A percentile compares a stretch with the other conserved stretches of the same genome.
These are phyloP conservation scores for Brachionus paranguensis DNA, from an alignment of 1,140 invertebrate species.

Conservation along the genomic window DNA sequence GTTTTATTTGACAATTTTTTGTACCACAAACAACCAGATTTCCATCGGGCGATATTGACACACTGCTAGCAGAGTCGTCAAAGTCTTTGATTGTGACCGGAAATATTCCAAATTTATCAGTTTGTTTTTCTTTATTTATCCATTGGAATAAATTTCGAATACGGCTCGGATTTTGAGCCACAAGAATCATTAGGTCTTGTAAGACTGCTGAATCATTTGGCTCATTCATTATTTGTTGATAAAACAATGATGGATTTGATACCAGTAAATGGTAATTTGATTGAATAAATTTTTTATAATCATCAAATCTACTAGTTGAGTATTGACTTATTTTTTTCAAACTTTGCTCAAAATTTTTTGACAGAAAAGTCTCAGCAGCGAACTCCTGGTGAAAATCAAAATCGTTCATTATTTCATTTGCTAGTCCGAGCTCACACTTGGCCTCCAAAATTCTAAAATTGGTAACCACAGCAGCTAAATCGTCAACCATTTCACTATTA, in stretches of 20 bases:
- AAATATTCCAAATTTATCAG: slow-evolving; percentile 38
- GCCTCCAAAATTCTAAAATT: slow-evolving; percentile 46
- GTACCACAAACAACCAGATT: slow-evolving; percentile 49
- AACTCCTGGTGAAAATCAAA: slow-evolving; percentile 42
- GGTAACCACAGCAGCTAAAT: slow-evolving; percentile 45
- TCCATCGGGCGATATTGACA: slow-evolving; percentile 46
- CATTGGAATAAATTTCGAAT: slow-evolving; percentile 41
- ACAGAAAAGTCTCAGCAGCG: slow-evolving; percentile 40
- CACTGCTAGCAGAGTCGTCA: slow-evolving; percentile 47
- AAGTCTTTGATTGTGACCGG: slow-evolving; percentile 8
- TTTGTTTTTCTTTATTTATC: slow-evolving; percentile 45
- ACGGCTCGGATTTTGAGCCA: neutral
- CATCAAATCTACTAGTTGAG: neutral
- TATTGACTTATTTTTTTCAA: neutral
- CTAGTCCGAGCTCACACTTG: slow-evolving; percentile 48
- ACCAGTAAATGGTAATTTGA: slow-evolving; percentile 25
- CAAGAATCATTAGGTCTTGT: slow-evolving; percentile 41
- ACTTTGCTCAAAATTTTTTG: slow-evolving; percentile 42
- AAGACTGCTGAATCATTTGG: slow-evolving; percentile 40
- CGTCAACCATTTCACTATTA: slow-evolving; percentile 43
- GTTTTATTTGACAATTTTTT: slow-evolving; percentile 47
- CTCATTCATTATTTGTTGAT: slow-evolving; percentile 52
- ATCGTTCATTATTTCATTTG: slow-evolving; percentile 46
- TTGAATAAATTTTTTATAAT: slow-evolving; percentile 31
- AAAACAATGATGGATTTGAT: slow-evolving; percentile 48